Percentiles rank a stretch among this genome's conserved stretches.
These are phyloP conservation scores for Formica aserva DNA, from an alignment of 2,888 invertebrate species.

Conservation along the genomic window DNA sequence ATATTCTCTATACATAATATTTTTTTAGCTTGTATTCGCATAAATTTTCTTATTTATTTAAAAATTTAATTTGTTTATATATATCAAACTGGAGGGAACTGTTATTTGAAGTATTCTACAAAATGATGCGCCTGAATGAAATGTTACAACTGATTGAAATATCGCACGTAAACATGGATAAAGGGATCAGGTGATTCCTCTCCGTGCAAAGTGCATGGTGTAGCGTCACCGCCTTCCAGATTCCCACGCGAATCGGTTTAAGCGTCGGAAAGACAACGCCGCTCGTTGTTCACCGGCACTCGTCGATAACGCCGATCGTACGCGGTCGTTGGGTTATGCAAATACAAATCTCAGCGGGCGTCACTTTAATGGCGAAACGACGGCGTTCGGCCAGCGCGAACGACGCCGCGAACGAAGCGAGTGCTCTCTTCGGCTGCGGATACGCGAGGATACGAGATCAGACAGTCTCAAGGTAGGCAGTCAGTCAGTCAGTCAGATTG, in stretches of 20 bases:
- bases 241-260: conserved; percentile 62
- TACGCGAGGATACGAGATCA: conserved; percentile 59
- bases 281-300: conserved; percentile 48
- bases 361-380: conserved; percentile 81
- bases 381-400: conserved; percentile 62
- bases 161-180: not conserved
- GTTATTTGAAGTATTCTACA: not conserved
- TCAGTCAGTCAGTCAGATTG: conserved; percentile 66
- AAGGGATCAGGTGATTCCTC: not conserved
- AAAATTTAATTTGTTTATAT: not conserved
- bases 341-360: conserved; percentile 83
- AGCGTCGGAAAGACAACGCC: conserved; percentile 47
- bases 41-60: not conserved
- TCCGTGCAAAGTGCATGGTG: conserved; percentile 4
- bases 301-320: conserved; percentile 77
- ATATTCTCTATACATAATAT: not conserved
- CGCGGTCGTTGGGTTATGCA: conserved; percentile 80
- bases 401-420: conserved; percentile 63
- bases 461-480: conserved; percentile 64
- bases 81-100: not conserved
- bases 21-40: not conserved
- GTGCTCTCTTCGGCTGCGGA: conserved; percentile 56
- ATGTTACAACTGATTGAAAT: not conserved
- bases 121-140: not conserved
- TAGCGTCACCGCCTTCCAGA: not conserved